Percentiles rank a stretch among this genome's conserved stretches.
Conservation (phyloP, 2,797 vertebrate species). For the Passerculus sandwichensis region DNA sequence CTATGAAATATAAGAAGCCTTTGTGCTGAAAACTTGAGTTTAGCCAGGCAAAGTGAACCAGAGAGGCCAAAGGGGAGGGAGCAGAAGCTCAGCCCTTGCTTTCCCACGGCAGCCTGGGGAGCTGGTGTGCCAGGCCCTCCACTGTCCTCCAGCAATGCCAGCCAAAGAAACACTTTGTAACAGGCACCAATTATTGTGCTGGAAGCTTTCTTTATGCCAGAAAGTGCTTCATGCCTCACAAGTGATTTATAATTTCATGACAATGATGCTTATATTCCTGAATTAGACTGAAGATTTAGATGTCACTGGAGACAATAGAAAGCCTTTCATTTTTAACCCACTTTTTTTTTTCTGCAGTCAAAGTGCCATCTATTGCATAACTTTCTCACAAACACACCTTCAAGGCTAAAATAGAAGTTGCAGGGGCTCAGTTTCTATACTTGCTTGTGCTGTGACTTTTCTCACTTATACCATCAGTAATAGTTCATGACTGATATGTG, state of each 20-base stretch:
- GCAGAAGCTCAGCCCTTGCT: neutral
- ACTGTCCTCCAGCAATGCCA: neutral
- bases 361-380: neutral
- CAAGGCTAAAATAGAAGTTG: neutral
- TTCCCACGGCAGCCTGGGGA: neutral
- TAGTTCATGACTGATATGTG: neutral
- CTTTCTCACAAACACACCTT: neutral
- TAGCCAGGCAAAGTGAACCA: neutral
- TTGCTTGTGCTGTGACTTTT: neutral
- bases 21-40: neutral
- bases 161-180: neutral
- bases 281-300: neutral
- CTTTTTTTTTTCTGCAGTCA: neutral
- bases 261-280: neutral
- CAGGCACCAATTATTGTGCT: neutral
- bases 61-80: neutral
- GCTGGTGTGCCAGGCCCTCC: neutral
- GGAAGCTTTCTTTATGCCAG: neutral
- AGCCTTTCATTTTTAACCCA: neutral
- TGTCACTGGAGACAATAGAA: neutral
- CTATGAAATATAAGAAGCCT: neutral
- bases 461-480: neutral
- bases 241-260: neutral
- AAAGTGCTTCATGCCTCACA: neutral
- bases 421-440: neutral